Base-by-base conservation (phyloP, 2,888 invertebrate genomes). In the Megalurothrips usitatus region DNA sequence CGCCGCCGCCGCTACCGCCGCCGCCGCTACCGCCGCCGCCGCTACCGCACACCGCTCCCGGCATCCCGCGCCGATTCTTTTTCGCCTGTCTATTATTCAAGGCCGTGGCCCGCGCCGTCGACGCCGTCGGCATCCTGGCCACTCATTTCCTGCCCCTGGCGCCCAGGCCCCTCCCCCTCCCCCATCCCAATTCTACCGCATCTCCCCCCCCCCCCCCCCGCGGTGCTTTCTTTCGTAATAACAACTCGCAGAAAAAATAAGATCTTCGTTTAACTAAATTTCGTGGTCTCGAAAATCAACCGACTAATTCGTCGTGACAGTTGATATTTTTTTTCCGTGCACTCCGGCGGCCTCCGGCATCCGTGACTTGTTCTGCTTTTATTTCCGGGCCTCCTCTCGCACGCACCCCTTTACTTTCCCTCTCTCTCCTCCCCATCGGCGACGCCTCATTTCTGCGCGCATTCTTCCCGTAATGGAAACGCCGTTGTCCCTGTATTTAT, bases 381-480 rank as follows among this genome's bases (percentile, higher is more conserved):
- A 17, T 68, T 23, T 68, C 68, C 23, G 23, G 19, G 23, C 6
- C 23, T 68, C 68, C 23, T 23, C 23, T 23, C 6, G 3, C 34
- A 43, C 34, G 3, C 52, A 19, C 52, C 14, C 52, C 52, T 52
- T 49, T 14, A 11, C 49, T 49, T 14, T 49, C 52, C 19, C 52
- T 52, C 52, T 52, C 52, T 2, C 6, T 9, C 52, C 19, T 52
- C 17, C 58, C 17, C 58, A 14, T 17, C 17, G 6, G 34, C 34
- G 34, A 43, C 34, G 34, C 3, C 58, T 58, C 58, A 58, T 58
- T 58, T 58, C 58, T 58, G 58, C 68, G 6, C 68, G 11, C 68
- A 23, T 68, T 68, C 68, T 68, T 68, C 23, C 23, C 68, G 68
- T 68, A 68, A 68, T 68, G 68, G 68, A 68, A 68, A 68, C 23